Base-by-base conservation (phyloP, 2,888 invertebrate species). In the Rhagophthalmus giganteus region DNA sequence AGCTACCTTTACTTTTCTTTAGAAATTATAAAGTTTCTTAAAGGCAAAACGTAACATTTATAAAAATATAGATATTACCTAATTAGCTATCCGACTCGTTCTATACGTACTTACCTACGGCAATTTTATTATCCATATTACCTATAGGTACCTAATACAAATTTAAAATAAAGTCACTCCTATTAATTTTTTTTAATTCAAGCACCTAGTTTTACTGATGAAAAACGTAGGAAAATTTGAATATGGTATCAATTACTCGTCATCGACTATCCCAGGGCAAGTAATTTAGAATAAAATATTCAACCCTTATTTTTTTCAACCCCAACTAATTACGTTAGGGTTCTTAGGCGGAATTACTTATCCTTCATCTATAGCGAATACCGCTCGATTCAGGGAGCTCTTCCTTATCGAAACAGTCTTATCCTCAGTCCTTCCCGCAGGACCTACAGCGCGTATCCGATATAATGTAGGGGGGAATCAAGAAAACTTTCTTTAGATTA, bases 271-370 rank as follows among this genome's bases (percentile, higher is more conserved):
- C 16, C 44, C n/a, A 34, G 35, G 26, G 49, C 46, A 56, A 56
- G 53, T 30, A 45, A 56, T 27, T 53, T 54, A 46, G 64, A 64
- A 64, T 62, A 64, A 67, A 67, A 66, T 69, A 67, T 68, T 69
- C 73, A 81, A 81, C 81, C 81, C 81, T n/a, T 81, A 81, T 81
- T 81, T 70, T 68, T 68, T 66, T 66, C 68, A 65, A 63, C 70
- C 79, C 80, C 80, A 80, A 80, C 81, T 82, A 82, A 82, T 82
- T 82, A 82, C 81, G 81, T 82, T 82, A 81, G 81, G 81, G 81
- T 81, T 81, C 81, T 81, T 81, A 81, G 81, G 79, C 79, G 79
- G 81, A 81, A 82, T 82, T 82, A 81, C 81, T 81, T 81, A 81
- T 81, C 78, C 81, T 80, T 71, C 71, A 66, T 65, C 65, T 66